A percentile compares a stretch with the other conserved stretches of the same genome.
Conservation (phyloP, 2,797 vertebrate genomes). For the Falco naumanni region DNA sequence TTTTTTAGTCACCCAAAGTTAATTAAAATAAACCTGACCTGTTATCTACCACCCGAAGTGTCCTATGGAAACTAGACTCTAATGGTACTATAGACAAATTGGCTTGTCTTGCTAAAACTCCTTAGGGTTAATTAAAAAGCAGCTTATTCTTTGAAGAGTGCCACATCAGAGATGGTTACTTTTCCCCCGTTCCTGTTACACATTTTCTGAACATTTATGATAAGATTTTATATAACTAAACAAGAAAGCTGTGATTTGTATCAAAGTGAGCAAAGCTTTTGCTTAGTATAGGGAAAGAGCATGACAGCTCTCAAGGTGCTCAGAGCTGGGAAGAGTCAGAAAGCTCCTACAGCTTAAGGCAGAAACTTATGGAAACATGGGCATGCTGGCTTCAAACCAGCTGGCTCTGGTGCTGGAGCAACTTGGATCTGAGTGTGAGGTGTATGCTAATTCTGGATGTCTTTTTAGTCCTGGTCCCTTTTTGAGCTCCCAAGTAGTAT, state of each 20-base stretch:
- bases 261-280: not conserved
- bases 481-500: not conserved
- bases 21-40: conserved; percentile 66
- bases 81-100: not conserved
- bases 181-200: not conserved
- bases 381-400: fast-evolving
- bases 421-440: not conserved
- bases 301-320: not conserved
- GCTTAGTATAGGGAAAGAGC: not conserved
- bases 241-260: not conserved
- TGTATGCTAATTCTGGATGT: not conserved
- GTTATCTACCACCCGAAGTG: not conserved
- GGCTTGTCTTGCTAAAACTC: conserved; percentile 9
- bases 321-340: not conserved
- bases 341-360: not conserved
- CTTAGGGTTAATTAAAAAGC: conserved; percentile 65
- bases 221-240: not conserved
- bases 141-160: not conserved
- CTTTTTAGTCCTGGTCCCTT: not conserved
- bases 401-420: not conserved
- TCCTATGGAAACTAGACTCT: not conserved
- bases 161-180: not conserved
- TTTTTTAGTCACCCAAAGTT: conserved; percentile 7
- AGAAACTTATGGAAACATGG: not conserved
- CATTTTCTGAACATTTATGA: not conserved